Conservation (phyloP, 2,113 vertebrate genomes). For the Brachypteracias leptosomus region DNA sequence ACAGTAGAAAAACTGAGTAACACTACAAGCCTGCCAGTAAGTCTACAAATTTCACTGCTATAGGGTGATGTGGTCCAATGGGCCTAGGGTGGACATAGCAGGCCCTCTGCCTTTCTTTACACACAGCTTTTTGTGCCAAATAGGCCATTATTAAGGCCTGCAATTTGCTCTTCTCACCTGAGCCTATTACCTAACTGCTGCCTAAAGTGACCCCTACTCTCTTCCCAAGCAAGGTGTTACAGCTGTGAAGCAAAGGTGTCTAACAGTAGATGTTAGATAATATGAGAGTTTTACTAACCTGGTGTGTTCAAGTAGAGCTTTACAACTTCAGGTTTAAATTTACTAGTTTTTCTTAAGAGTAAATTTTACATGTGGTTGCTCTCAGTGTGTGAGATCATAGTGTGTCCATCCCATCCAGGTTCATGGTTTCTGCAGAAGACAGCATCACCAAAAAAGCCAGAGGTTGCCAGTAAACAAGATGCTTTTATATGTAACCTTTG, state of each 20-base stretch:
- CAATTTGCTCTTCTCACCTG: background rate
- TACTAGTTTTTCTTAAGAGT: background rate
- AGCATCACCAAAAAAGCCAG: background rate
- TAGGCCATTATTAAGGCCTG: background rate
- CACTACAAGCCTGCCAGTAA: background rate
- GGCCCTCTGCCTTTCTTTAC: background rate
- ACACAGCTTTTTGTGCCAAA: background rate
- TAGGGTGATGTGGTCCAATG: background rate
- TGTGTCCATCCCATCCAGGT: background rate
- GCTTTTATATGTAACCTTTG: background rate
- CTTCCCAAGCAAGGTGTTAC: background rate
- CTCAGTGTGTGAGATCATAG: background rate
- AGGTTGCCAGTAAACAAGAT: background rate
- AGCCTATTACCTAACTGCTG: background rate
- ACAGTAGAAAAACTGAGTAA: background rate
- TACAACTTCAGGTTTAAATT: background rate
- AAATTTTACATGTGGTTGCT: background rate
- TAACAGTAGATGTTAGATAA: background rate
- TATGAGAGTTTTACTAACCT: background rate
- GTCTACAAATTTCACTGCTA: background rate
- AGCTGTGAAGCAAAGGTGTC: background rate
- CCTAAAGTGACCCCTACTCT: background rate
- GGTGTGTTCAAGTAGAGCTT: background rate
- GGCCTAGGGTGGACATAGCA: background rate
- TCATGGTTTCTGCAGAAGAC: background rate